Evolutionary conservation across 1,140 invertebrate genomes (phyloP), one percentile per base, ranked within the genome.

Genomic region (Ceratina calcarata): DNA sequence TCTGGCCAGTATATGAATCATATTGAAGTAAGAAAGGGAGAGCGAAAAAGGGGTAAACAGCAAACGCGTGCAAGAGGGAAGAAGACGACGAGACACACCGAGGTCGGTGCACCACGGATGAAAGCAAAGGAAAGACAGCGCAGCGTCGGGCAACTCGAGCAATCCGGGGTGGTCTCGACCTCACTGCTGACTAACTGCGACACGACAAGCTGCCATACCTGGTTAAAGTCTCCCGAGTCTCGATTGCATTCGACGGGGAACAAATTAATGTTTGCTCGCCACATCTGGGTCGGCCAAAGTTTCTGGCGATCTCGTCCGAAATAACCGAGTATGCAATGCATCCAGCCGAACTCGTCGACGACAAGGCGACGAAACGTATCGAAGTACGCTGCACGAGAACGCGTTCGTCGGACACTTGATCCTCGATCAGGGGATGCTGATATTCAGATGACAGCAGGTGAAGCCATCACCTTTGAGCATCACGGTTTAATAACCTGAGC

Each of bases 201-300:
- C 87, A 90, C 85, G 90, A 90, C 89, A 88, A 76, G 78, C 89
- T 90, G 90, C 87, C 88, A 89, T 85, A 87, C 74, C 73, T 83
- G 82, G 70, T 91, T 89, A 86, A 74, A 87, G 84, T 89, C 86
- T 78, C 69, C 79, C 66, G 83, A 10, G 76, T 57, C 80, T 86
- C 82, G 82, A 90, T 89, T 81, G 80, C 65, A 82, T 86, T 90
- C 84, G 84, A 89, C 84, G 85, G 79, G 72, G 75, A 85, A 89
- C 87, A 89, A 91, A 90, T 88, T 89, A 88, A 89, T 85, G 87
- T 84, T 87, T 84, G 67, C 76, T 80, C 77, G 73, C 53, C 66
- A 18, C 84, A 85, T 84, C 74, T 78, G 74, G 79, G 72, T 78
- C 82, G 69, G 27, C 12, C 60, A 3, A 20, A 49, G 22, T 60